phyloP scores from a whole-genome alignment of 2,888 invertebrate genomes.

The Opisthograptis luteolata region DNA sequence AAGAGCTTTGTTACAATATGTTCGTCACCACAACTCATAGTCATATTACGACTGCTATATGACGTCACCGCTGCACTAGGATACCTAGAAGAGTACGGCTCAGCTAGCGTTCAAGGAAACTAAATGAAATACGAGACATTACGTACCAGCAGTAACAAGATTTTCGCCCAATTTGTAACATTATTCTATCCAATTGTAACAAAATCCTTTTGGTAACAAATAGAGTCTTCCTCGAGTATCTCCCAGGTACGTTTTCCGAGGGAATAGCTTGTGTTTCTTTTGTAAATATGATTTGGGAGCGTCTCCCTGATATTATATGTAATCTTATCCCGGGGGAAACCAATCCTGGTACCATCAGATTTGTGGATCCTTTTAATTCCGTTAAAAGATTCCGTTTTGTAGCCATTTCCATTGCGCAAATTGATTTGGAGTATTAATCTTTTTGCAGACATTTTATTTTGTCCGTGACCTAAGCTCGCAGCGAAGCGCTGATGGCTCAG shows the following conservation, averaged over 20 bases:
- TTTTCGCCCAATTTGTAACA: conserved; percentile 16
- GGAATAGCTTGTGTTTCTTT: conserved; percentile 15
- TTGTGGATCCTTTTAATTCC: conserved; percentile 18
- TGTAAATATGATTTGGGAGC: conserved; percentile 20
- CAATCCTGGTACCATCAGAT: conserved; percentile 1
- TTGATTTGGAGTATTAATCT: conserved; percentile 15
- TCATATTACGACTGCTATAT: too few relatives aligned
- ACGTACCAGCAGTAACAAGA: conserved; percentile 5
- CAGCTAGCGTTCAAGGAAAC: too few relatives aligned
- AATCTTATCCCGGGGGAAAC: conserved; percentile 19
- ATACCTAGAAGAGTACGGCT: too few relatives aligned
- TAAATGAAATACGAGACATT: not conserved
- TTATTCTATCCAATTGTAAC: conserved; percentile 13
- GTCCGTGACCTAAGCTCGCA: too few relatives aligned
- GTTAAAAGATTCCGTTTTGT: conserved; percentile 10
- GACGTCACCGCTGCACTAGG: too few relatives aligned
- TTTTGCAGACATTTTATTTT: too few relatives aligned
- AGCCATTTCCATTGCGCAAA: conserved; percentile 3
- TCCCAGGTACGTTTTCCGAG: not conserved
- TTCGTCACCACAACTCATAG: too few relatives aligned
- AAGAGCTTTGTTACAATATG: too few relatives aligned
- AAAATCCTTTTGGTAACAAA: conserved; percentile 8
- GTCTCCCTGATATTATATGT: conserved; percentile 14
- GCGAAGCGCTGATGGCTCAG: too few relatives aligned
- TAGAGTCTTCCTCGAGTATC: not conserved